Base-by-base conservation (phyloP, 53 echinoderm and acorn worm species). In the Echinometra lucunter region DNA sequence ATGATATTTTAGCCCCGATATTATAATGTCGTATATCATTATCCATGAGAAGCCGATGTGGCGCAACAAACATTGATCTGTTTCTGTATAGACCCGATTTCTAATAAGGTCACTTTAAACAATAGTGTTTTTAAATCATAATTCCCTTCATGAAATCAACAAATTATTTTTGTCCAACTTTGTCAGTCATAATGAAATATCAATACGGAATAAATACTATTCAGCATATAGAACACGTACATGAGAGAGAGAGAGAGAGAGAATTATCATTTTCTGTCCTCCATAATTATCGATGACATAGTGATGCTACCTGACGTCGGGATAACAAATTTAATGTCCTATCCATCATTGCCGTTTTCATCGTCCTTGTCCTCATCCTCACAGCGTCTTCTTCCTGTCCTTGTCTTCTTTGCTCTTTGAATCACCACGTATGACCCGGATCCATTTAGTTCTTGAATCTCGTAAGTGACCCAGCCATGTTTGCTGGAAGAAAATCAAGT, bases 351-450 rank as follows among this genome's bases (percentile, higher is more conserved):
- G n/a, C n/a, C n/a, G n/a, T n/a, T n/a, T n/a, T n/a, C n/a, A 19
- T 42, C 78, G 23, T 78, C 78, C 16, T 78, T 38, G 19, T 19
- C 78, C 16, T 78, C 40, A 8, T 88, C 66, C 21, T 45, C 30
- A 92, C 0, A 92, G 32, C 32, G 92, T 74, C 49, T 92, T 92
- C 92, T 92, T 92, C 42, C 92, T 90, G 15, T 90, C 90, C 18
- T 90, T 78, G 78, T 78, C 78, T 42, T 78, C 78, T 7, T 42
- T 78, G 88, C 57, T 56, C 56, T 35, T 49, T 30, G 70, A 78
- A 53, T 93, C 93, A 57, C 56, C 82, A 37, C 93, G 93, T 2
- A 93, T 25, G 17, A 27, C 27, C 57, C 56, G 93, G 23, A 93
- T 57, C 93, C 93, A 93, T 60, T 81, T 93, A 18, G 35, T 40